A percentile compares a stretch with the other conserved stretches of the same genome.
phyloP scores from a whole-genome alignment of 92 coral and sea anemone genomes.

The Virgularia gustaviana region DNA sequence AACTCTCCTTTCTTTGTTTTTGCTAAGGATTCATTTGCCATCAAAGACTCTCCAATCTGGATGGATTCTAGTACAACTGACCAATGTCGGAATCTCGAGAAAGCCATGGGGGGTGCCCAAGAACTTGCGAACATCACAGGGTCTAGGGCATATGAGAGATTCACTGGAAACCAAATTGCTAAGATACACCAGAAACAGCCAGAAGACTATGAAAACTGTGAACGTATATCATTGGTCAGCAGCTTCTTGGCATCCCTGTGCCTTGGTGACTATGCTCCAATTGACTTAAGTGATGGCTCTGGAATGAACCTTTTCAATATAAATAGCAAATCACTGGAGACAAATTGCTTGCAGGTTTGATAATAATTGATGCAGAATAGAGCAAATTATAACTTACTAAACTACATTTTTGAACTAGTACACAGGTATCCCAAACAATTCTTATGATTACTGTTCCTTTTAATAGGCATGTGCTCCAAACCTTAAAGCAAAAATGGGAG shows the following conservation, averaged over 20 bases:
- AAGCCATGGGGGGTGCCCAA: slow-evolving; percentile 77
- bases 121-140: slow-evolving; percentile 80
- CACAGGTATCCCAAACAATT: too few species aligned
- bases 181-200: slow-evolving; percentile 71
- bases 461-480: slow-evolving; percentile 93
- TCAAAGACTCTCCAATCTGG: slow-evolving; percentile 87
- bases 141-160: slow-evolving; percentile 93
- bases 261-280: slow-evolving; percentile 88
- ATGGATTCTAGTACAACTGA: slow-evolving; percentile 91
- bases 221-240: slow-evolving; percentile 82
- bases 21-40: slow-evolving; percentile 72
- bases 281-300: slow-evolving; percentile 97
- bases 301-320: slow-evolving; percentile 95
- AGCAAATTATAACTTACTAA: too few species aligned
- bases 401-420: too few species aligned
- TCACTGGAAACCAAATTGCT: slow-evolving; percentile 94
- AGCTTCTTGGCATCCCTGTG: slow-evolving; percentile 84
- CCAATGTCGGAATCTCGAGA: slow-evolving; percentile 74
- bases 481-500: slow-evolving; percentile 75
- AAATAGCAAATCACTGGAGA: slow-evolving; percentile 74
- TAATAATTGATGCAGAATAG: background rate
- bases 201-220: slow-evolving; percentile 68
- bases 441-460: too few species aligned
- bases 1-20: background rate
- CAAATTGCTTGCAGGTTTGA: slow-evolving; percentile 73